Evolutionary conservation across 1,140 invertebrate species (phyloP).

Genomic region (Brachionus manjavacas): DNA sequence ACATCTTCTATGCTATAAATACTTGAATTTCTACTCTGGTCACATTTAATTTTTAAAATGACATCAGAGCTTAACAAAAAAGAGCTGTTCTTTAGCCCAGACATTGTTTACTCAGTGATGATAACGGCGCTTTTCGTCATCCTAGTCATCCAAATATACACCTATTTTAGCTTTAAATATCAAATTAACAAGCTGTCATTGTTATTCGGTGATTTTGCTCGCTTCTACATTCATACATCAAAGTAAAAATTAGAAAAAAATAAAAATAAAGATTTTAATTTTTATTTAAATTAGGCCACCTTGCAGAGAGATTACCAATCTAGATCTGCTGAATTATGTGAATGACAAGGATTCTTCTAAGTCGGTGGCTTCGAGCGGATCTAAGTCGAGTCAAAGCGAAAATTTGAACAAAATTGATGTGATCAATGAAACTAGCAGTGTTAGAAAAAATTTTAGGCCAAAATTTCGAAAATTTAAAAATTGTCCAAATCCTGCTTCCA

Average conservation of each 20-base stretch:
- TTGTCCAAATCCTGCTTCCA: background rate
- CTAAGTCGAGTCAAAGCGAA: background rate
- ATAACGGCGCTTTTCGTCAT: background rate
- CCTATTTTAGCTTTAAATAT: background rate
- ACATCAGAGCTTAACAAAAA: background rate
- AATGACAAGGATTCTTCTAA: background rate
- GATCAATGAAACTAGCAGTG: background rate
- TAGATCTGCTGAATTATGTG: background rate
- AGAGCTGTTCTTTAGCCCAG: background rate
- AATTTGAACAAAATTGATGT: background rate
- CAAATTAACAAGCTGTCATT: background rate
- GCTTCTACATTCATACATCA: constrained; percentile 15
- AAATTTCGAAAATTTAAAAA: background rate
- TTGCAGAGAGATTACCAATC: background rate
- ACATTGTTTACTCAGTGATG: background rate
- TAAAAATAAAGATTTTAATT: background rate
- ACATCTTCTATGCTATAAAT: background rate
- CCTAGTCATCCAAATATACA: background rate
- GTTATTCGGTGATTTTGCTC: background rate
- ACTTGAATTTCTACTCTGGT: background rate
- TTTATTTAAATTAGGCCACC: background rate
- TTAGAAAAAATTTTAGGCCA: background rate
- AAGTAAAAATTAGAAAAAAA: background rate
- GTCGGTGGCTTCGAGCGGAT: background rate
- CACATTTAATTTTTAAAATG: background rate